Percentiles rank a stretch among this genome's conserved stretches.
phyloP scores from a whole-genome alignment of 23 tunicate genomes.

The Botrylloides violaceus region DNA sequence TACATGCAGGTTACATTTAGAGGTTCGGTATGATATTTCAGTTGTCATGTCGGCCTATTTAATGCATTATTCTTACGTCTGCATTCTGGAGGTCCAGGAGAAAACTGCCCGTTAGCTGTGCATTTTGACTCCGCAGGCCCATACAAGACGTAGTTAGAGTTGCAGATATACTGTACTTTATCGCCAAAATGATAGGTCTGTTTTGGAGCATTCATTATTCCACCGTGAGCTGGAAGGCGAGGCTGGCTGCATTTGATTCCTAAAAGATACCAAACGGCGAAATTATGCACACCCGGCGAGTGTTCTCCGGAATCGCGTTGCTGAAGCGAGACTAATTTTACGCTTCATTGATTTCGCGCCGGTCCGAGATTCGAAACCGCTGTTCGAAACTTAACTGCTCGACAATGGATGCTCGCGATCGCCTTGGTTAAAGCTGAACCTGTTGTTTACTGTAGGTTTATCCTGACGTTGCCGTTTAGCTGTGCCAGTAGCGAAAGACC shows the following conservation, averaged over 20 bases:
- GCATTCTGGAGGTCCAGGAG: slow-evolving; percentile 15
- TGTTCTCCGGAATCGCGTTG: no score
- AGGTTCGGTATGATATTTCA: background rate
- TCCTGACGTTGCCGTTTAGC: no score
- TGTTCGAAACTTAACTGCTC: no score
- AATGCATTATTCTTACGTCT: slow-evolving; percentile 6
- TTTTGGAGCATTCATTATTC: background rate
- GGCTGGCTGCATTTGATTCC: slow-evolving; percentile 15
- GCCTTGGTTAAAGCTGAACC: no score
- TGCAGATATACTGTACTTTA: slow-evolving; percentile 9
- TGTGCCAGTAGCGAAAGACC: no score
- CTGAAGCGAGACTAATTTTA: no score
- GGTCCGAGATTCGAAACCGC: no score
- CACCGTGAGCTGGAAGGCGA: slow-evolving; percentile 1
- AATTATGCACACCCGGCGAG: background rate
- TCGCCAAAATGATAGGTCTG: slow-evolving; percentile 6
- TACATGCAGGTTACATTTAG: no score
- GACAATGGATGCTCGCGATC: no score
- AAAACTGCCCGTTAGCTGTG: background rate
- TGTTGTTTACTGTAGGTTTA: no score
- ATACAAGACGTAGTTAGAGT: slow-evolving; percentile 1
- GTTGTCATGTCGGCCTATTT: background rate
- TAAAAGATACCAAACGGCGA: background rate
- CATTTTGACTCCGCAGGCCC: slow-evolving; percentile 2
- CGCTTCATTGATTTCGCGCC: no score